phyloP scores from a whole-genome alignment of 2,113 vertebrate species.

The Megaptera novaeangliae region DNA sequence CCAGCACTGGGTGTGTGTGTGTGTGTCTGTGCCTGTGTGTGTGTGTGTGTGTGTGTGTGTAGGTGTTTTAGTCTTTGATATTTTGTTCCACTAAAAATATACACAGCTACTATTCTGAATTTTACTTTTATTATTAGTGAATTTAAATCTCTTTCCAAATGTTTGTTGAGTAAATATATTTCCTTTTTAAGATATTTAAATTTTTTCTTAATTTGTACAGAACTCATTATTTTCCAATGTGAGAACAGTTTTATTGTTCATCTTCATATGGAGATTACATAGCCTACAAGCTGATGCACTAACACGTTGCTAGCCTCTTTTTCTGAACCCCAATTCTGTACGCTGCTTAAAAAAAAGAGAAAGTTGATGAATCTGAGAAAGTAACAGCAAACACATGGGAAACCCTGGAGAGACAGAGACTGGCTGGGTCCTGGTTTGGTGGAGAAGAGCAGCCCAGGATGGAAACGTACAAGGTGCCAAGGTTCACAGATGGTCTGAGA shows the following conservation, averaged over 20 bases:
- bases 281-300: not conserved
- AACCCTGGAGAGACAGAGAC: not conserved
- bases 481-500: not conserved
- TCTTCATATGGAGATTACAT: not conserved
- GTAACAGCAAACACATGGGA: not conserved
- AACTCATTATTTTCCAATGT: not conserved
- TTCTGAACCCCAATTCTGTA: not conserved
- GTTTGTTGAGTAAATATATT: not conserved
- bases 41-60: too few species aligned
- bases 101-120: not conserved
- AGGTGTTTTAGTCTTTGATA: not conserved
- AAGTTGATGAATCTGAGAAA: not conserved
- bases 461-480: not conserved
- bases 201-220: not conserved
- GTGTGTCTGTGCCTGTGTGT: too few species aligned
- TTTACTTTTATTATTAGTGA: not conserved
- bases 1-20: not conserved
- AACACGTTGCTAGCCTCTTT: not conserved
- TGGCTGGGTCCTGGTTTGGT: not conserved
- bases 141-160: constrained; percentile 1
- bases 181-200: not conserved
- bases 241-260: not conserved
- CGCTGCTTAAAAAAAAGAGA: not conserved
- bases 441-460: not conserved
- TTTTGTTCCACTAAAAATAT: not conserved